Conservation (phyloP, 2,888 invertebrate species). For the Sinotaia quadrata region DNA sequence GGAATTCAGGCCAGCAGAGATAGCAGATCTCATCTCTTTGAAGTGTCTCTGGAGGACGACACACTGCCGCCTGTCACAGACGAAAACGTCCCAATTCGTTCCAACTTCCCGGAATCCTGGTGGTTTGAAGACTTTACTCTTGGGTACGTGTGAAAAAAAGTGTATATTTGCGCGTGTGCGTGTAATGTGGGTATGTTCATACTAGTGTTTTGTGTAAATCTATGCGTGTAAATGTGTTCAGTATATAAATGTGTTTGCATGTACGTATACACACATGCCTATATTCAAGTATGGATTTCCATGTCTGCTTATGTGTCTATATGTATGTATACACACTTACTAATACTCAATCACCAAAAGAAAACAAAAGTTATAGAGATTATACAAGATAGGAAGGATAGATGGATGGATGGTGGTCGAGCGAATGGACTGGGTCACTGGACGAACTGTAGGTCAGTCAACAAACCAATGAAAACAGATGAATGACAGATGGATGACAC, state of each 20-base stretch:
- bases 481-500: no score
- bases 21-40: constrained; percentile 27
- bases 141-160: constrained; percentile 31
- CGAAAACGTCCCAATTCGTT: constrained; percentile 38
- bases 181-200: background rate
- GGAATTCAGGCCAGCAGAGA: constrained; percentile 22
- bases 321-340: no score
- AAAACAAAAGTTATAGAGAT: no score
- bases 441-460: no score
- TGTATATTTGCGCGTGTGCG: background rate
- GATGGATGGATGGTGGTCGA: no score
- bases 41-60: constrained; percentile 42
- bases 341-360: no score
- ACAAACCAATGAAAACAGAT: no score
- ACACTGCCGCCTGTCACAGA: constrained; percentile 16
- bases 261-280: background rate
- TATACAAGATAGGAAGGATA: no score
- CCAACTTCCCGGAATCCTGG: constrained; percentile 59
- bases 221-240: no score
- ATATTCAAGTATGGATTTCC: background rate
- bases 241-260: background rate
- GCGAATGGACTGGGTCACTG: no score
- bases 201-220: background rate
- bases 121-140: constrained; percentile 49
- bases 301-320: no score